phyloP scores from a whole-genome alignment of 2,888 invertebrate genomes.

The Lithosia quadra region DNA sequence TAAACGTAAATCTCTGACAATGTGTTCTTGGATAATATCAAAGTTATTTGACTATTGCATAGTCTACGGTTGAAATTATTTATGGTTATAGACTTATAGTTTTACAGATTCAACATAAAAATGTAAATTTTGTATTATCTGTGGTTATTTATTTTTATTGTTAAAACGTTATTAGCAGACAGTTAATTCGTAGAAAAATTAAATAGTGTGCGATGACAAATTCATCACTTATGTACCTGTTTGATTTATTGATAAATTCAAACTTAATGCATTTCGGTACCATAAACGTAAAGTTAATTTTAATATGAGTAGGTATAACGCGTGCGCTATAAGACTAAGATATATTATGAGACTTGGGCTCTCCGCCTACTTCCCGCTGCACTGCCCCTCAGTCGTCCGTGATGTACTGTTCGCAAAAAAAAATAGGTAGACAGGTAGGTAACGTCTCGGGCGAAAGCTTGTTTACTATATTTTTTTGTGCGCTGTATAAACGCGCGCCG shows the following conservation, averaged over 20 bases:
- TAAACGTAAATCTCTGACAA: conserved; percentile 30
- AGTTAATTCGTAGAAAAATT: not conserved
- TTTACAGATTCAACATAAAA: conserved; percentile 1
- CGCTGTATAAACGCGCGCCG: too few species aligned
- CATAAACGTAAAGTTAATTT: too few species aligned
- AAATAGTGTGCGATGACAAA: not conserved
- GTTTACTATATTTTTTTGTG: too few species aligned
- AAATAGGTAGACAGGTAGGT: too few species aligned
- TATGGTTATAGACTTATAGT: not conserved
- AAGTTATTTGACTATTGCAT: conserved; percentile 4
- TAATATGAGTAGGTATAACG: too few species aligned
- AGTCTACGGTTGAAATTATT: conserved; percentile 2
- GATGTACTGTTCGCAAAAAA: too few species aligned
- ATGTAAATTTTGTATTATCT: not conserved
- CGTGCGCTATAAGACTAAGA: too few species aligned
- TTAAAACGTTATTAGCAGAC: not conserved
- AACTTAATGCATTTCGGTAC: not conserved
- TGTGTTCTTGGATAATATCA: conserved; percentile 22
- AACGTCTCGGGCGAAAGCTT: too few species aligned
- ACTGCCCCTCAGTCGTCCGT: too few species aligned
- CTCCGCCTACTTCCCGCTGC: too few species aligned
- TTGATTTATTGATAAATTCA: not conserved
- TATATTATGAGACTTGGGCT: too few species aligned
- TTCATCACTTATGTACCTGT: not conserved
- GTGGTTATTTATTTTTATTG: conserved; percentile 2